Conservation (phyloP, 2,113 vertebrate genomes). For the Corydoras sp. region DNA sequence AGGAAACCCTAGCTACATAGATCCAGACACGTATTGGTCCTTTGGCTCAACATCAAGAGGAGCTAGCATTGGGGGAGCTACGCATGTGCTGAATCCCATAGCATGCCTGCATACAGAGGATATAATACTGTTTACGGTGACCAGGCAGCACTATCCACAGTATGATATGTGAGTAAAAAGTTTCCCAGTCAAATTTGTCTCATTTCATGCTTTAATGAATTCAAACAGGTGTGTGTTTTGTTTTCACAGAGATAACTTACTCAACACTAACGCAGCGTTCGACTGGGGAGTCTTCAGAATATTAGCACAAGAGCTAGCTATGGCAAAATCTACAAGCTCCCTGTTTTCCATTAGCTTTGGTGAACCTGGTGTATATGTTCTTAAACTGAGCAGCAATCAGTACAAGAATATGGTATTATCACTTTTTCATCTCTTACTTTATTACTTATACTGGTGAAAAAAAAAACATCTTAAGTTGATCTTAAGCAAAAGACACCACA, state of each 20-base stretch:
- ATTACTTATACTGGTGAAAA: too few relatives aligned
- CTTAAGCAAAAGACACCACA: too few relatives aligned
- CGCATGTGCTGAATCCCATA: conserved; percentile 76
- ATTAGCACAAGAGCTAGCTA: conserved; percentile 63
- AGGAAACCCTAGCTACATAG: conserved; percentile 29
- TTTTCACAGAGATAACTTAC: conserved; percentile 73
- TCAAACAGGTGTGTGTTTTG: background rate
- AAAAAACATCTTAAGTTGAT: too few relatives aligned
- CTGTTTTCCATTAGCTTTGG: conserved; percentile 72
- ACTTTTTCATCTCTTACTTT: background rate
- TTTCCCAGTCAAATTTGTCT: background rate
- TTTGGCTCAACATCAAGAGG: conserved; percentile 9
- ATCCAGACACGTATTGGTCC: conserved; percentile 25
- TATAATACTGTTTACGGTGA: conserved; percentile 71
- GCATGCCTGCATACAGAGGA: conserved; percentile 64
- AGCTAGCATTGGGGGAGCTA: background rate
- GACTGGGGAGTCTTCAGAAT: conserved; percentile 81
- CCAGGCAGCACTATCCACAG: conserved; percentile 69
- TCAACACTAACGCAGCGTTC: conserved; percentile 75
- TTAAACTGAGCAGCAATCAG: conserved; percentile 71
- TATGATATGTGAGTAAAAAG: conserved; percentile 76
- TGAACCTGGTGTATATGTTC: conserved; percentile 75
- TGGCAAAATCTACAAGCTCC: conserved; percentile 48
- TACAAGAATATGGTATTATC: conserved; percentile 75
- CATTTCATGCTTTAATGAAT: background rate